Conservation (phyloP, 2,888 invertebrate genomes). For the Tinea pellionella region DNA sequence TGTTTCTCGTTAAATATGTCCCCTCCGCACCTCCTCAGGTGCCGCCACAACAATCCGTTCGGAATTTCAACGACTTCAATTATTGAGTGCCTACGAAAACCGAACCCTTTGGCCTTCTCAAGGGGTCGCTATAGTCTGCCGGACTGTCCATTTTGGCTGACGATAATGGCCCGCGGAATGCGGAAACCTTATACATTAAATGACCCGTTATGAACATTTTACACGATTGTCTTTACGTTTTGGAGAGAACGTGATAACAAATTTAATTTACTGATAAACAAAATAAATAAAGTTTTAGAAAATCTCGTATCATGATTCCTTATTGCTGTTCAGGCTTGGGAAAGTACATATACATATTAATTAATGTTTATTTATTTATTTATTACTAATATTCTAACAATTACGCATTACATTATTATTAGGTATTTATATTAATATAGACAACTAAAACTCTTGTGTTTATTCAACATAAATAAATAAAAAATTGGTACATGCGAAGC, state of each 20-base stretch:
- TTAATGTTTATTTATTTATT: no score
- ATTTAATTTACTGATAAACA: constrained; percentile 28
- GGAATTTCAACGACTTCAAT: constrained; percentile 68
- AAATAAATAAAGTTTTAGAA: constrained; percentile 24
- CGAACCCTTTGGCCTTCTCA: constrained; percentile 59
- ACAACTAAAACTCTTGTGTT: no score
- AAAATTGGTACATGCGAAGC: no score
- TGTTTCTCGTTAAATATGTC: constrained; percentile 48
- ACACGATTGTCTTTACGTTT: constrained; percentile 31
- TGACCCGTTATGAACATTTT: constrained; percentile 37
- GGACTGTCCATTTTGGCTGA: constrained; percentile 56
- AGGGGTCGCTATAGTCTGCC: constrained; percentile 29
- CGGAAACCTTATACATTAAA: constrained; percentile 38
- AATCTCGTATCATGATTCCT: no score
- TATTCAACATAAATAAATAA: no score
- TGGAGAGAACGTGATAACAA: constrained; percentile 19
- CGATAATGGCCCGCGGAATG: constrained; percentile 50
- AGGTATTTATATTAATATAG: no score
- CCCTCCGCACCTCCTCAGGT: constrained; percentile 30
- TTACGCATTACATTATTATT: no score
- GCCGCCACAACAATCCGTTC: constrained; percentile 54
- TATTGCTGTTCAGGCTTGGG: no score
- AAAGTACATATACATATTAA: no score
- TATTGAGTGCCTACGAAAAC: constrained; percentile 63
- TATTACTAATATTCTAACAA: no score